Evolutionary conservation across 2,888 invertebrate species (phyloP), one percentile per base, ranked within the genome.

Genomic region (Seira musarum): DNA sequence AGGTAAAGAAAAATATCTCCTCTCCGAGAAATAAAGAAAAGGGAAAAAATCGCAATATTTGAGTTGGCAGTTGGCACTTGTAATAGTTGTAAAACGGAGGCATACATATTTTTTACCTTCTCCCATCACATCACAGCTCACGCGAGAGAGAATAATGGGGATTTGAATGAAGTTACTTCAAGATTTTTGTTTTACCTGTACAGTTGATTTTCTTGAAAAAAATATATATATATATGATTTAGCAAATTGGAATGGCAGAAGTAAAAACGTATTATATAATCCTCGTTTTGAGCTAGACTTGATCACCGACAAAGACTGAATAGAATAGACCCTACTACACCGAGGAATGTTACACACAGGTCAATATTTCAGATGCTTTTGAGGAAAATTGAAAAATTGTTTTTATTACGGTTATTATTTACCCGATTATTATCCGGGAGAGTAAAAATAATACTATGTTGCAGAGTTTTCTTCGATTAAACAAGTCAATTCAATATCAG

Each of bases 41-140:
- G 57, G 25, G 68, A 30, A 57, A 70, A 70, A 70, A 70, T 70
- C 60, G 70, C 70, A 70, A 70, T 70, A 61, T 70, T 70, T 70
- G 15, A 17, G 40, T 40, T 40, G 40, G 40, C 40, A 61, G 10
- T 70, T 61, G 70, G 70, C 60, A 22, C 66, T 19, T 15, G 35
- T 46, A 67, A 53, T 21, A 10, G 10, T 40, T 53, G 66, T 5
- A 35, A 40, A 49, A 10, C 17, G 40, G 53, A 15, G 19, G 13
- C 24, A 15, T 49, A 68, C 3, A 49, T 24, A 49, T 40, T 67
- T 35, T 40, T 40, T 40, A 8, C 13, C 6, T 40, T 40, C 40
- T 40, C 40, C 40, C 40, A 8, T 40, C 40, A 6, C 13, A 8
- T 40, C 13, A 40, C 40, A n/a, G 17, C 57, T 57, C 57, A 57